Evolutionary conservation across 2,888 invertebrate species (phyloP).

Genomic region (Drosophila nr. perissopoda): DNA sequence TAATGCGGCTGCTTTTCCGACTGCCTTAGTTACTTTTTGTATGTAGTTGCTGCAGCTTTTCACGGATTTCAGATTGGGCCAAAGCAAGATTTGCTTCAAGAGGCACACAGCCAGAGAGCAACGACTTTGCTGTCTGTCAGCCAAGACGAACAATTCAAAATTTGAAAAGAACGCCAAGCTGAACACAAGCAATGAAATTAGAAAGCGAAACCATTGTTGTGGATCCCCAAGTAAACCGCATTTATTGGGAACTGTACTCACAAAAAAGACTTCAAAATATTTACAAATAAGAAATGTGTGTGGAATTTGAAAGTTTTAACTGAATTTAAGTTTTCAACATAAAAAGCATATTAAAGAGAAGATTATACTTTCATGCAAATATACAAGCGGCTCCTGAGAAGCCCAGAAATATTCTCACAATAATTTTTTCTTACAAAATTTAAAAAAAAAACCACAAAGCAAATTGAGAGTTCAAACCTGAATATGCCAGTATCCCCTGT

Average conservation of each 20-base stretch:
- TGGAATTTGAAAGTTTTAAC: not conserved
- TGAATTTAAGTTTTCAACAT: not conserved
- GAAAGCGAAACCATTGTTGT: conserved; percentile 27
- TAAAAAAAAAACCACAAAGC: not conserved
- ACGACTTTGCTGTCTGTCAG: conserved; percentile 10
- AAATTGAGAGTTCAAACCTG: not conserved
- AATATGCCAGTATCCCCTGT: not conserved
- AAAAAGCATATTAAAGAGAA: not conserved
- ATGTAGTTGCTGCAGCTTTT: conserved; percentile 31
- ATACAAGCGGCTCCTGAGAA: not conserved
- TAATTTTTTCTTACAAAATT: not conserved
- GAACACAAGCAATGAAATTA: conserved; percentile 29
- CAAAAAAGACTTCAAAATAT: not conserved
- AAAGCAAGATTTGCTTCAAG: conserved; percentile 2
- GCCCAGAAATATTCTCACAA: not conserved
- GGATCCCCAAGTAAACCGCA: not conserved
- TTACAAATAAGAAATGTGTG: not conserved
- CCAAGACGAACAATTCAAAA: conserved; percentile 5
- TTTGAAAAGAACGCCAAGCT: conserved; percentile 11
- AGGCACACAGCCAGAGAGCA: not conserved
- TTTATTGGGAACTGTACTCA: not conserved
- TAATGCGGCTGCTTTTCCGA: conserved; percentile 67
- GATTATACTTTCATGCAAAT: not conserved
- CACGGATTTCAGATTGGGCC: conserved; percentile 22
- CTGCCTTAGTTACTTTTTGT: conserved; percentile 59